Evolutionary conservation across 2,888 invertebrate genomes (phyloP), one percentile per base, ranked within the genome.

Genomic region (Thera britannica): DNA sequence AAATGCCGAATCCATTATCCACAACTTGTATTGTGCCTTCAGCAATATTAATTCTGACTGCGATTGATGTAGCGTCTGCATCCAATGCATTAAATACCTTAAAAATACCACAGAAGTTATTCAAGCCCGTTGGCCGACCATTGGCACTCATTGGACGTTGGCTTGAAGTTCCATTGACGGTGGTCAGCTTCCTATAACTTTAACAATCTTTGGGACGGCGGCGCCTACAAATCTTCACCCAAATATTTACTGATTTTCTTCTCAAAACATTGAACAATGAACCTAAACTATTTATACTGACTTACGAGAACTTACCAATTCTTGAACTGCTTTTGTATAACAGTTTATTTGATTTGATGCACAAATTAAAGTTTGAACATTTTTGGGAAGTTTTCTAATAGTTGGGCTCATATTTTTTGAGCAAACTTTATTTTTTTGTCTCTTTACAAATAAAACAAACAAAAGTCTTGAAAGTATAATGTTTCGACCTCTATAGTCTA

Each of bases 1-100:
- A 76, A 44, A 97, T 95, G 2, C 97, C 97, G 75, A 73, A 77
- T 2, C 97, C 97, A 90, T 97, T 97, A 82, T 97, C 97, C 51
- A 97, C 93, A 5, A 97, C 96, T 94, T 96, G 96, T 73, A 97
- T 93, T 74, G 93, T 94, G 77, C 94, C 94, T 70, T 94, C 92
- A 65, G 89, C 82, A 38, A 95, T 85, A 83, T 97, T 91, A 36
- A 97, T 83, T 78, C 97, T 92, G 62, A 97, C 92, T 34, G 96
- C 96, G 66, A 97, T 94, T 36, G 96, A 95, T 23, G 95, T 95
- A 1, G 97, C 95, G 72, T 94, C 93, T 8, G 96, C 96, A 87
- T 97, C 96, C 71, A 97, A 83, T 38, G 96, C 94, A 87, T 97
- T 97, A 71, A 95, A 90, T 44, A 96, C 94, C 96, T 96, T 71